Percentiles rank a stretch among this genome's conserved stretches.
phyloP scores from a whole-genome alignment of 2,888 invertebrate species.

The Phytoseiulus persimilis region DNA sequence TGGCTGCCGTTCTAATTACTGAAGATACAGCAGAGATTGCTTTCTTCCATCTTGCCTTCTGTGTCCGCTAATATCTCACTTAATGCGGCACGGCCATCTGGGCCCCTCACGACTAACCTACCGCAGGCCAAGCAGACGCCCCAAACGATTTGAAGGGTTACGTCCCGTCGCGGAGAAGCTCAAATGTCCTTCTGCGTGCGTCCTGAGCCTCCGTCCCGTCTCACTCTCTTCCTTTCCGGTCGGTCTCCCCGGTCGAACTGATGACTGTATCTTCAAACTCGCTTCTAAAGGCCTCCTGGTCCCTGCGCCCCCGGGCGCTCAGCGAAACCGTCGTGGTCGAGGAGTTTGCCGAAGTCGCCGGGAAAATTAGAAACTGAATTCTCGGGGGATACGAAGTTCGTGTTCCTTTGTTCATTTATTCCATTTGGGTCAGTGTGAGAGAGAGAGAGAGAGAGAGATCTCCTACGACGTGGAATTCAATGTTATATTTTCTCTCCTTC shows the following conservation, averaged over 20 bases:
- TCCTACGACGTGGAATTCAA: neutral
- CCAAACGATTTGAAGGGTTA: neutral
- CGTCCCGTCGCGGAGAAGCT: neutral
- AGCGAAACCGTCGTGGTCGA: too few species aligned
- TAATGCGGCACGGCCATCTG: neutral
- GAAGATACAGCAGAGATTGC: neutral
- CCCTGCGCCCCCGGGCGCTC: too few species aligned
- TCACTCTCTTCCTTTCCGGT: neutral
- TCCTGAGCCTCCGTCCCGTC: neutral
- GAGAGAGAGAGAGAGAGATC: too few species aligned
- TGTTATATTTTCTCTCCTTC: neutral
- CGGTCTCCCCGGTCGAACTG: too few species aligned
- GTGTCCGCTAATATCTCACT: neutral
- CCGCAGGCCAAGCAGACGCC: neutral
- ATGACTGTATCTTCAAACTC: too few species aligned
- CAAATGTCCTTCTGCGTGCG: neutral
- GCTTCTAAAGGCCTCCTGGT: too few species aligned
- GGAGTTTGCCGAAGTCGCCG: too few species aligned
- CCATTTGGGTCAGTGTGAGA: neutral
- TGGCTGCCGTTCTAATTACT: neutral
- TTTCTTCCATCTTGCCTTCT: neutral
- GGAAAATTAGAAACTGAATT: too few species aligned
- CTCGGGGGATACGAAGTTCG: too few species aligned
- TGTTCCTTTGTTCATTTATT: neutral
- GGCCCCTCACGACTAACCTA: neutral